phyloP scores from a whole-genome alignment of 2,888 invertebrate genomes.

The Netelia virgata region DNA sequence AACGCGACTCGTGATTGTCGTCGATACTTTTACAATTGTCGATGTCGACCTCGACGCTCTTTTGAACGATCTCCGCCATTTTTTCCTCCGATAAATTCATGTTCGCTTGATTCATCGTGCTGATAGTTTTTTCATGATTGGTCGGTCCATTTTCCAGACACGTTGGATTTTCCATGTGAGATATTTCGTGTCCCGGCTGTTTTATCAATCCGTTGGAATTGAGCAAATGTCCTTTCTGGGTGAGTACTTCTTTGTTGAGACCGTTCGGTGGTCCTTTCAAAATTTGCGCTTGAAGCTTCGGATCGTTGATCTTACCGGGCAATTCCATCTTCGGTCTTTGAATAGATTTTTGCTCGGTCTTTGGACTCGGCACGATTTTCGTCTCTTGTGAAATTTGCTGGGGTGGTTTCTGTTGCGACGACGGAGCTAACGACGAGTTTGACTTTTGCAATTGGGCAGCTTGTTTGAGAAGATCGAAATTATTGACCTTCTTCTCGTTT shows the following conservation, averaged over 20 bases:
- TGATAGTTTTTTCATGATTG: conserved; percentile 74
- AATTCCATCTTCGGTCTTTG: conserved; percentile 80
- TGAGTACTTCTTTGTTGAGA: conserved; percentile 78
- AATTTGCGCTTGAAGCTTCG: conserved; percentile 76
- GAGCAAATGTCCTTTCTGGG: conserved; percentile 74
- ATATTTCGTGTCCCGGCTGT: conserved; percentile 69
- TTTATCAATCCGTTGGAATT: conserved; percentile 78
- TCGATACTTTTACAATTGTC: conserved; percentile 53
- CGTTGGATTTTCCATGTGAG: conserved; percentile 60
- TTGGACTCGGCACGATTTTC: conserved; percentile 70
- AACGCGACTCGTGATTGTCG: conserved; percentile 57
- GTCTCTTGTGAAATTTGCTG: conserved; percentile 70
- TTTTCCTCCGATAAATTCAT: conserved; percentile 76
- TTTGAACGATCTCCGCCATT: conserved; percentile 42
- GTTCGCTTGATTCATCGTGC: conserved; percentile 79
- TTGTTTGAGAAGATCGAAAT: conserved; percentile 78
- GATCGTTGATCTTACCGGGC: conserved; percentile 77
- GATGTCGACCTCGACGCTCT: conserved; percentile 46
- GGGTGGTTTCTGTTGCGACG: conserved; percentile 71
- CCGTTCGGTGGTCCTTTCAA: conserved; percentile 78
- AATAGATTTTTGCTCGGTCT: conserved; percentile 74
- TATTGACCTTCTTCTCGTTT: conserved; percentile 76
- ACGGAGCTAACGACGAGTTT: conserved; percentile 70
- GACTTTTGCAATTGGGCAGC: conserved; percentile 74
- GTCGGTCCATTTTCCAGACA: conserved; percentile 66